Conservation (phyloP, 2,113 vertebrate genomes). For the Coregonus clupeaformis region DNA sequence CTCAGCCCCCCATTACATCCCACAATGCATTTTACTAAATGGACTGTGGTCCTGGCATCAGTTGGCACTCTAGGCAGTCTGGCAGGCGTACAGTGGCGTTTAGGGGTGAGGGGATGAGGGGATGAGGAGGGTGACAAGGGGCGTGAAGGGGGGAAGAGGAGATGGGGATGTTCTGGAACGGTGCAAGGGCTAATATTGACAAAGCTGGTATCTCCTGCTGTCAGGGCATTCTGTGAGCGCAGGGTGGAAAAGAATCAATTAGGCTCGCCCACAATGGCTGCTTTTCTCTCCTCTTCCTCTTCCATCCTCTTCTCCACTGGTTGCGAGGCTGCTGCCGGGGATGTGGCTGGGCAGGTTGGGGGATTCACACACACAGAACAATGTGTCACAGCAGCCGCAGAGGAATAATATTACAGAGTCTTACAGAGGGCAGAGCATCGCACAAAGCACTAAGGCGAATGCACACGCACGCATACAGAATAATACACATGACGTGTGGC, state of each 20-base stretch:
- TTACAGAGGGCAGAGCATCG: neutral
- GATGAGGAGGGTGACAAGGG: no score
- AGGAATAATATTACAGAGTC: neutral
- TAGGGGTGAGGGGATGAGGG: neutral
- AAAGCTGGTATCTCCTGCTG: constrained; percentile 47
- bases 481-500: no score
- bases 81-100: neutral
- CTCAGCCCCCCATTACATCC: neutral
- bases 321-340: neutral
- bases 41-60: neutral
- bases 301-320: constrained; percentile 11
- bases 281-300: constrained; percentile 14
- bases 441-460: no score
- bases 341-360: neutral
- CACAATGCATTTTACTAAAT: constrained; percentile 2
- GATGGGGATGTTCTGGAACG: constrained; percentile 12
- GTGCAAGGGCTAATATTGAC: constrained; percentile 40
- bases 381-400: constrained; percentile 6
- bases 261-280: constrained; percentile 23
- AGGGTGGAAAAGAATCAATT: constrained; percentile 48
- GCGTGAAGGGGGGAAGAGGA: neutral
- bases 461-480: no score
- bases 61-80: neutral
- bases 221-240: constrained; percentile 42
- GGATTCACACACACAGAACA: constrained; percentile 18